phyloP scores from a whole-genome alignment of 64 coral and sea anemone genomes.

The Montipora sp. region DNA sequence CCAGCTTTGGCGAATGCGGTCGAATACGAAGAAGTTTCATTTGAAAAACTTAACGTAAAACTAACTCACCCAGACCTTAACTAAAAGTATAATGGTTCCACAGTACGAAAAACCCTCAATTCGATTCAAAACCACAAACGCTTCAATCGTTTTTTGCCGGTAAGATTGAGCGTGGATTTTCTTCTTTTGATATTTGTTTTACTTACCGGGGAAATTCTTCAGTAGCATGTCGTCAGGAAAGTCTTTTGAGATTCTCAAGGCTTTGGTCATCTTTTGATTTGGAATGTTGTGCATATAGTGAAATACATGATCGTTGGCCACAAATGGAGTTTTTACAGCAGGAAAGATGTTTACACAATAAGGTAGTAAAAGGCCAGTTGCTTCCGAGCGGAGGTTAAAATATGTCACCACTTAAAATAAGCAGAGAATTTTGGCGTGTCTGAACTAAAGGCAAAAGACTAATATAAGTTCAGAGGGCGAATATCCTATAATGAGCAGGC shows the following conservation, averaged over 20 bases:
- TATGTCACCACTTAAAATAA: conserved; percentile 17
- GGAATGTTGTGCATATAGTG: neutral
- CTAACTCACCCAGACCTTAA: too few species aligned
- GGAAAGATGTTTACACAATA: neutral
- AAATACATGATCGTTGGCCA: neutral
- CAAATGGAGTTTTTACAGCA: neutral
- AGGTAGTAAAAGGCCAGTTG: neutral
- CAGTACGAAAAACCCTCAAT: neutral
- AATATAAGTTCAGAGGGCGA: neutral
- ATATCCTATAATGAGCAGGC: neutral
- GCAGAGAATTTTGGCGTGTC: neutral
- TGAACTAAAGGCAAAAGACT: neutral
- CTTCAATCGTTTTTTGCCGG: neutral
- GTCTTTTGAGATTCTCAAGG: neutral
- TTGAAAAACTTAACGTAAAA: too few species aligned
- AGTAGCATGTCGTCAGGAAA: neutral
- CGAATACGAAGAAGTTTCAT: too few species aligned
- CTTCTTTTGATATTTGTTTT: neutral
- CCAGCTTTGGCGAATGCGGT: neutral
- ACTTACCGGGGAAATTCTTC: conserved; percentile 55
- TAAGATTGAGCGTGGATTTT: neutral
- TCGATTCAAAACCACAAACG: neutral
- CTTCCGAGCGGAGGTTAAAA: neutral
- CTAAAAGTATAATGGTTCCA: too few species aligned
- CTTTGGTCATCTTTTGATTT: neutral